phyloP scores from a whole-genome alignment of 2,888 invertebrate species.

The Dolomedes plantarius region DNA sequence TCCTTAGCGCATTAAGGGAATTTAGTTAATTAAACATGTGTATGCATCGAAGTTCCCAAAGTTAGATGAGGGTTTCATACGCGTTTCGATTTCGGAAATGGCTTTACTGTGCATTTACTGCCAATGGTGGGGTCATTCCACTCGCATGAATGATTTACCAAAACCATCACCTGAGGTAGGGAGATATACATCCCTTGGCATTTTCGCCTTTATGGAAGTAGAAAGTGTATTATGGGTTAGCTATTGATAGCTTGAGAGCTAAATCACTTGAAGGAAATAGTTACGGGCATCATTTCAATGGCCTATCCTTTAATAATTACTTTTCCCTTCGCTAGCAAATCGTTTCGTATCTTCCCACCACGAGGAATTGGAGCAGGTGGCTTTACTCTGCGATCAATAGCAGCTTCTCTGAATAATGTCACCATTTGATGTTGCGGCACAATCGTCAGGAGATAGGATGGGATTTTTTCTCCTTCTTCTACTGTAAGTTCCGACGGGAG shows the following conservation, averaged over 20 bases:
- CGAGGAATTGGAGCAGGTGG: conserved; percentile 41
- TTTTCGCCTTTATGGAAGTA: no score
- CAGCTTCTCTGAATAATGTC: conserved; percentile 25
- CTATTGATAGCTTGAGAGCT: no score
- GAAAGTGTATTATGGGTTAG: no score
- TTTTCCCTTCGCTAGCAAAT: conserved; percentile 21
- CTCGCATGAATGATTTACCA: conserved; percentile 31
- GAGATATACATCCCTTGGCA: no score
- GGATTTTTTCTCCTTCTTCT: not conserved
- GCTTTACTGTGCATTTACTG: no score
- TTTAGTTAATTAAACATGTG: no score
- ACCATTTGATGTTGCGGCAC: conserved; percentile 27
- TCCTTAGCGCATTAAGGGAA: no score
- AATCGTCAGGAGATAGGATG: conserved; percentile 25
- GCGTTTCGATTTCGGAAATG: no score
- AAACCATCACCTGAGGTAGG: no score
- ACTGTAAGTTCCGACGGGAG: not conserved
- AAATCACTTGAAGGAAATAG: no score
- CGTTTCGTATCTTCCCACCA: not conserved
- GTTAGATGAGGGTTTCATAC: no score
- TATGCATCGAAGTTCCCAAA: no score
- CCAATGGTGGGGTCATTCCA: conserved; percentile 26
- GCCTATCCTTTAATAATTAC: conserved; percentile 28
- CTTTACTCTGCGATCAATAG: conserved; percentile 27
- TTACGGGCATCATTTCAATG: not conserved